Evolutionary conservation across 2,113 vertebrate species (phyloP).

Genomic region (Nothoprocta pentlandii): DNA sequence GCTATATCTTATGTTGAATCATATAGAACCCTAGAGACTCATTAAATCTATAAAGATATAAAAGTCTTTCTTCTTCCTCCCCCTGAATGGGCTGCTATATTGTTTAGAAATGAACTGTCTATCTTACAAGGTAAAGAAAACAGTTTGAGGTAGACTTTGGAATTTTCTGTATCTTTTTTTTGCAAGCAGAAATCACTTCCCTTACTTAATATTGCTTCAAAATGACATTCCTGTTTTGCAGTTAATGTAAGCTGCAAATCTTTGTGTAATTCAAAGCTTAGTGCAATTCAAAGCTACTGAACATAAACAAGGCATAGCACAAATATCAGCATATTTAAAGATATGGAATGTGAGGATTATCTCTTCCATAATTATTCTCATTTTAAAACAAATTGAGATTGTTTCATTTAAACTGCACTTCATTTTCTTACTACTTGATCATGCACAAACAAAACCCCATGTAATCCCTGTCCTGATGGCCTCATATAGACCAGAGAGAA

Average conservation of each 20-base stretch:
- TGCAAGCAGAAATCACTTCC: neutral
- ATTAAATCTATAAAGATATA: conserved; percentile 14
- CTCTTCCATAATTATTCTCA: neutral
- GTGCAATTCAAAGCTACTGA: neutral
- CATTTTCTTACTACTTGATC: neutral
- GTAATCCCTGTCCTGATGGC: neutral
- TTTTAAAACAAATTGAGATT: conserved; percentile 4
- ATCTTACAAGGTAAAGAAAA: neutral
- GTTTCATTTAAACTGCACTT: neutral
- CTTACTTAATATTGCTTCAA: neutral
- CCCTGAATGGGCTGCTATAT: neutral
- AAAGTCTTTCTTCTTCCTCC: neutral
- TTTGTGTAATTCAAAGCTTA: neutral
- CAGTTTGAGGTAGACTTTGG: neutral
- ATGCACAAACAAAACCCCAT: neutral
- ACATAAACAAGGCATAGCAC: neutral
- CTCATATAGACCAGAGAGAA: neutral
- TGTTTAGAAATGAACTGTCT: conserved; percentile 8
- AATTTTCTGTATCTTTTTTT: neutral
- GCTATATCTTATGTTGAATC: neutral
- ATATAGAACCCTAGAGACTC: neutral
- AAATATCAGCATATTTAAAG: neutral
- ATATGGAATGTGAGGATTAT: neutral
- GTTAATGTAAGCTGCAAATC: neutral
- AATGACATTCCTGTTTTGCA: neutral